Base-by-base conservation (phyloP, 2,113 vertebrate genomes). In the Ochotona princeps region DNA sequence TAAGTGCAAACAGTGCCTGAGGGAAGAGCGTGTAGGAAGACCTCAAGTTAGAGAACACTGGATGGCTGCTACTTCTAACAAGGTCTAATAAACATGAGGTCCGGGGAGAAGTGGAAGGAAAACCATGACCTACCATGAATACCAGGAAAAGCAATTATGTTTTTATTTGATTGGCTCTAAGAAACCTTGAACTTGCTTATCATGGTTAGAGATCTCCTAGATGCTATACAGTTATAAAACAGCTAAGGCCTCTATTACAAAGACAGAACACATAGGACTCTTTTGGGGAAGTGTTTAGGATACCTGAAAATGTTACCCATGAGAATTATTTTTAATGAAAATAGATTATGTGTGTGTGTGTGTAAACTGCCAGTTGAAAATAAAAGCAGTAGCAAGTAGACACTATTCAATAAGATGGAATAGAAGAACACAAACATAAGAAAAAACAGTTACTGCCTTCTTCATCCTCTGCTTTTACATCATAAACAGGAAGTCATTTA, bases 131-230 rank as follows among this genome's bases (percentile, higher is more conserved):
- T 84, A 83, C 13, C 14, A n/a, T n/a, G 30, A 65, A 82, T 70
- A 21, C 32, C 30, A 73, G 44, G 6, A 80, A 79, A 85, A 61
- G 18, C 1, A 87, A 82, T 84, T 70, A 67, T 0, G 60, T 61
- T 73, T 92, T 75, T 84, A 72, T 82, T 89, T 92, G 12, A 12
- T 66, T 93, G 73, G 30, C 66, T 88, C 30, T 74, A 74, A 18
- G 14, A 83, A 93, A 93, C 2, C 26, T 85, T 90, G 51, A 93
- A 93, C 51, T 94, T 85, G 51, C 4, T 95, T 7, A 26, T 74
- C 86, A 49, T 38, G 32, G 13, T 88, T 14, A 76, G 4, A 65
- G 18, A 54, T 49, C 17, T 70, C 28, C 38, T 74, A 82, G 72
- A 67, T 75, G 6, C 9, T 2, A 85, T 54, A 20, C 6, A 63